These are phyloP conservation scores for Drosophila sproati DNA, from an alignment of 1,140 invertebrate genomes.

Conservation along the genomic window DNA sequence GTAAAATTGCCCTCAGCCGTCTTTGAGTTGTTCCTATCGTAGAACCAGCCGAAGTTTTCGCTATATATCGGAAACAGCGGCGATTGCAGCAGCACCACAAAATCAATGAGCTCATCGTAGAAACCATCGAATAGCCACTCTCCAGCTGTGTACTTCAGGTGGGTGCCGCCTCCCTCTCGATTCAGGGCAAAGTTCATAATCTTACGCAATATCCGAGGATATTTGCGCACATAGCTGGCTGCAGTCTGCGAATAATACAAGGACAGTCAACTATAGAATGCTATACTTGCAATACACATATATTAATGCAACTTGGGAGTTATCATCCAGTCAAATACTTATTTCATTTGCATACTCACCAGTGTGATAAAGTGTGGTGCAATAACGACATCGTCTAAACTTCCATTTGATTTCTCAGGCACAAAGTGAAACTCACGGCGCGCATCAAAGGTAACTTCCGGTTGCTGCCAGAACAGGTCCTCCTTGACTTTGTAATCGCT, in stretches of 20 bases:
- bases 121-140: slow-evolving; percentile 91
- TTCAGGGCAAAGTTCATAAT: slow-evolving; percentile 86
- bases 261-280: neutral
- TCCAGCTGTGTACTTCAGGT: slow-evolving; percentile 87
- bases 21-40: slow-evolving; percentile 89
- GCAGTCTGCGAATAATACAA: slow-evolving; percentile 86
- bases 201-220: slow-evolving; percentile 82
- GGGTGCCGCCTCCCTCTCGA: slow-evolving; percentile 85
- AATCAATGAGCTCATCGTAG: slow-evolving; percentile 87
- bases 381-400: slow-evolving; percentile 90
- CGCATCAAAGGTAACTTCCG: slow-evolving; percentile 90
- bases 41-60: slow-evolving; percentile 92
- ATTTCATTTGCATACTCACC: slow-evolving; percentile 85
- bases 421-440: slow-evolving; percentile 90
- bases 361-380: slow-evolving; percentile 91
- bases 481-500: slow-evolving; percentile 86
- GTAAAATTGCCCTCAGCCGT: slow-evolving; percentile 90
- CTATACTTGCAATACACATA: neutral
- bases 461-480: slow-evolving; percentile 87
- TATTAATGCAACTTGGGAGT: too few species aligned
- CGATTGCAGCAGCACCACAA: slow-evolving; percentile 86
- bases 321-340: too few species aligned
- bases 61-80: slow-evolving; percentile 86
- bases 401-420: slow-evolving; percentile 89
- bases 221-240: slow-evolving; percentile 86